Percentiles rank a stretch among this genome's conserved stretches.
Conservation (phyloP, 2,113 vertebrate species). For the Centropristis striata region DNA sequence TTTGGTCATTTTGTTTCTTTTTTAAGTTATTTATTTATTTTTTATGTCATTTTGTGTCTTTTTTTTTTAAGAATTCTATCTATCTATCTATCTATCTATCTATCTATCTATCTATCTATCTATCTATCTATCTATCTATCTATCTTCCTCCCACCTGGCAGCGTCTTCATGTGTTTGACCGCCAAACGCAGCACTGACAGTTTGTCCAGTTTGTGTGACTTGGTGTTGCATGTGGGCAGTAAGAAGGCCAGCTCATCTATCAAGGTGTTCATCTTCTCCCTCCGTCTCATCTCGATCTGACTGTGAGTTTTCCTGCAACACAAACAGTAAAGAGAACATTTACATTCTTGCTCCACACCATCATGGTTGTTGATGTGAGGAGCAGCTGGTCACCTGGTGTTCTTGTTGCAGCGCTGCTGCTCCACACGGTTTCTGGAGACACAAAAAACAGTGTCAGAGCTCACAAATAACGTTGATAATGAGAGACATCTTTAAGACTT, state of each 20-base stretch:
- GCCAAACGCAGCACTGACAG: neutral
- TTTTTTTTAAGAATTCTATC: no score
- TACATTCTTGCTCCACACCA: neutral
- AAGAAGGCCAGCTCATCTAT: constrained; percentile 19
- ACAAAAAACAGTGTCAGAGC: neutral
- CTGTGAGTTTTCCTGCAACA: neutral
- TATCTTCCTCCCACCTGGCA: neutral
- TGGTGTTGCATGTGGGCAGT: neutral
- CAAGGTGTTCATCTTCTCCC: constrained; percentile 18
- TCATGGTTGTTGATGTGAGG: neutral
- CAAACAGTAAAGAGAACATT: neutral
- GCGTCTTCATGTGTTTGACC: constrained; percentile 9
- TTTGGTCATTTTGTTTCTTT: no score
- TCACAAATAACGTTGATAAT: no score
- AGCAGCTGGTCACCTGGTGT: neutral
- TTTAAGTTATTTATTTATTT: no score
- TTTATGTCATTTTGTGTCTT: no score
- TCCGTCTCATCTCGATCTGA: constrained; percentile 18
- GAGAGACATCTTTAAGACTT: no score
- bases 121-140: no score
- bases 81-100: no score
- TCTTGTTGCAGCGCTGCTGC: neutral
- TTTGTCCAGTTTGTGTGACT: constrained; percentile 10
- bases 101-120: no score
- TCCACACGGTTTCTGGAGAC: neutral